A percentile compares a stretch with the other conserved stretches of the same genome.
Evolutionary conservation across 2,888 invertebrate species (phyloP).

Genomic region (Caenorhabditis japonica): DNA sequence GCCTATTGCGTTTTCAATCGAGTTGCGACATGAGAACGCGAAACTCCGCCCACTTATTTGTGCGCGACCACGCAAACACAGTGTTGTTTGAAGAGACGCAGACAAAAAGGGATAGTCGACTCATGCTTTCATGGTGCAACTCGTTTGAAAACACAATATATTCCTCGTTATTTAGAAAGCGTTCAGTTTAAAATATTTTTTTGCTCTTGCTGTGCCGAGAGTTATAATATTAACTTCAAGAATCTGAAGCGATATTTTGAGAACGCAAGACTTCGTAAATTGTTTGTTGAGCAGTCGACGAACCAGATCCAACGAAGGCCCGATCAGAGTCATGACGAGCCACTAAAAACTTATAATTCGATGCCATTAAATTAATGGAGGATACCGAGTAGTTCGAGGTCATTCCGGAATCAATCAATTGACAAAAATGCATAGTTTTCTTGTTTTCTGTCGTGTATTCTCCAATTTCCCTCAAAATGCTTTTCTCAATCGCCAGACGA

Average conservation of each 20-base stretch:
- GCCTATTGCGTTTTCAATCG: too few species aligned
- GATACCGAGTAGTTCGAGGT: conserved; percentile 26
- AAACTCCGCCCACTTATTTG: too few species aligned
- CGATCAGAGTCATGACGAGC: conserved; percentile 51
- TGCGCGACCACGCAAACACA: too few species aligned
- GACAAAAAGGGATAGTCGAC: too few species aligned
- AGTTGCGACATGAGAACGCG: too few species aligned
- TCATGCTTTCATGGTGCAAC: too few species aligned
- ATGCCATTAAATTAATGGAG: too few species aligned
- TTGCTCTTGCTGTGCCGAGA: too few species aligned
- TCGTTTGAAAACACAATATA: too few species aligned
- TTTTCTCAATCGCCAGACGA: conserved; percentile 32
- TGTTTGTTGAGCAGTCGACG: conserved; percentile 35
- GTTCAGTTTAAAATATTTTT: too few species aligned
- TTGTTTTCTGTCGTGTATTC: conserved; percentile 15
- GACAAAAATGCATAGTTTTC: conserved; percentile 33
- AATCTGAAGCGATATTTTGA: conserved; percentile 44
- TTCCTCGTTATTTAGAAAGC: too few species aligned
- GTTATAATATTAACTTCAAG: conserved; percentile 27
- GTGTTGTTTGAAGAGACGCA: too few species aligned
- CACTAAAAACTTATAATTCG: conserved; percentile 21
- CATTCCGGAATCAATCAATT: conserved; percentile 35
- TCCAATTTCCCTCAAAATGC: conserved; percentile 37
- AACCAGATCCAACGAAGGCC: conserved; percentile 45
- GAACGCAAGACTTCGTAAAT: conserved; percentile 28